Base-by-base conservation (phyloP, 2,797 vertebrate genomes). In the Myotis daubentonii region DNA sequence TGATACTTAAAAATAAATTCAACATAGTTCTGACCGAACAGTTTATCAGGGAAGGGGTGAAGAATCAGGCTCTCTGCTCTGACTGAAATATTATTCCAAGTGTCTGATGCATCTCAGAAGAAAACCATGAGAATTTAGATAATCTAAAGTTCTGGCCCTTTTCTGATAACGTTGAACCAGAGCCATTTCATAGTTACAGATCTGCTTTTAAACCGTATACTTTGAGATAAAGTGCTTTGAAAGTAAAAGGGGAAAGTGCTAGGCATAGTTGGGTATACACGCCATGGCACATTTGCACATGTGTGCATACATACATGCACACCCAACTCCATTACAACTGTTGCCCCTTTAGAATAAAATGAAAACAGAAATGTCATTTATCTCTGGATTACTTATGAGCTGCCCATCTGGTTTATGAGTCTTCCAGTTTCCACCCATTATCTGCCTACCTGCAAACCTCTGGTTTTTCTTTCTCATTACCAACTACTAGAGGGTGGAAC, bases 31-130 rank as follows among this genome's bases (percentile, higher is more conserved):
- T 95, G 90, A 93, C 19, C 92, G 95, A 95, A 62, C 74, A 94
- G 90, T 91, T 96, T 97, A 91, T 96, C 92, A 83, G 92, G 81
- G 91, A 96, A 97, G 57, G 57, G 95, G 95, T 95, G 85, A 94
- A 87, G 92, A 96, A 92, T 94, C 87, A 88, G 95, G 71, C 60
- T 16, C 84, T 93, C 70, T 91, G 38, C n/a, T 53, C 1, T 57
- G 38, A 89, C 70, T 85, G 74, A 74, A 89, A 47, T 82, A 89
- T 86, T 94, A 55, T 87, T 55, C 72, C 76, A 93, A 82, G 78
- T 87, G 93, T 47, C 93, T 93, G 89, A 93, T 96, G 88, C 74
- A 68, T 92, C 70, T 80, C 82, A 19, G 70, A 83, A 91, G 71
- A 44, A 95, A 93, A 75, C 82, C 91, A 94, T 15, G 44, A 79